A percentile compares a stretch with the other conserved stretches of the same genome.
Conservation (phyloP, 2,113 vertebrate species). For the Xiphophorus hellerii region DNA sequence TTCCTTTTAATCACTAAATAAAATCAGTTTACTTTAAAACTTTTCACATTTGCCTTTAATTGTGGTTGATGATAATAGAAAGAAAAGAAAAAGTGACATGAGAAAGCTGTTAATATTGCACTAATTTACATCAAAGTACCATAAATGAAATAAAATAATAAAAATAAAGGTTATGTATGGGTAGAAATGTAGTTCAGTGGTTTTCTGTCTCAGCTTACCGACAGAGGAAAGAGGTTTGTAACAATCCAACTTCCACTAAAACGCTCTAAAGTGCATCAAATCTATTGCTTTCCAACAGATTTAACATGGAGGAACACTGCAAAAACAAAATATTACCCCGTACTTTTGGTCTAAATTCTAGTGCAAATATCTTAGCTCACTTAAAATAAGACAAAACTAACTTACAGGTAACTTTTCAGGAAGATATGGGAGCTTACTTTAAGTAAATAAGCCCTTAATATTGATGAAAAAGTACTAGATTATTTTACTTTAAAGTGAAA, state of each 20-base stretch:
- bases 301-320: neutral
- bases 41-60: constrained; percentile 11
- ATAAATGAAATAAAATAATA: neutral
- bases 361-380: too few relatives aligned
- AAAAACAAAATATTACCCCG: too few relatives aligned
- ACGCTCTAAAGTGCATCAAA: constrained; percentile 64
- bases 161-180: neutral
- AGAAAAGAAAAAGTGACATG: neutral
- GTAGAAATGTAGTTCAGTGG: constrained; percentile 21
- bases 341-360: too few relatives aligned
- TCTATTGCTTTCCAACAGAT: constrained; percentile 14
- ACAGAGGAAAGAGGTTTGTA: constrained; percentile 3
- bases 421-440: too few relatives aligned
- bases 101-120: neutral
- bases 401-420: too few relatives aligned
- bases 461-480: too few relatives aligned
- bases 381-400: too few relatives aligned
- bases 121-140: constrained; percentile 16
- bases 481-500: too few relatives aligned
- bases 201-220: neutral
- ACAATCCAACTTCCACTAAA: neutral
- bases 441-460: too few relatives aligned
- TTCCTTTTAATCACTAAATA: constrained; percentile 3
- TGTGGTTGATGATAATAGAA: neutral
- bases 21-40: constrained; percentile 9